Percentiles rank a stretch among this genome's conserved stretches.
Conservation (phyloP, 2,888 invertebrate species). For the Melanophora roralis region DNA sequence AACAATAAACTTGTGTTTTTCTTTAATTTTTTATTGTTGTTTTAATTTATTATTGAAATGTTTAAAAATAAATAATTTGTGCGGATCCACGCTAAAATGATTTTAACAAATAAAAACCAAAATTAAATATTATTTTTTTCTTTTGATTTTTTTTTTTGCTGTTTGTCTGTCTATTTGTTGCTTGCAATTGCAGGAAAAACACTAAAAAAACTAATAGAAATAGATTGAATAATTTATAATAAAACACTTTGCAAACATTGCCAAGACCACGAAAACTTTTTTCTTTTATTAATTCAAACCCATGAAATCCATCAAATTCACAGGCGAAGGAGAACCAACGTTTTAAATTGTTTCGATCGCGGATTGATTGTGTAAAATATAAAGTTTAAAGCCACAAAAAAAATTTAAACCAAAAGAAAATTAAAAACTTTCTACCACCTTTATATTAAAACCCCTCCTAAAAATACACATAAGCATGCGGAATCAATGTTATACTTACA, state of each 20-base stretch:
- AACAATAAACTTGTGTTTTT: neutral
- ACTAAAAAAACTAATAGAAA: slow-evolving; percentile 19
- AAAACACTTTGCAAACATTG: slow-evolving; percentile 1
- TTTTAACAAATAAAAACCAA: slow-evolving; percentile 64
- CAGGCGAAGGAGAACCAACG: no score
- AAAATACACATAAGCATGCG: no score
- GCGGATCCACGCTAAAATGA: slow-evolving; percentile 73
- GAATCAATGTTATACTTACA: no score
- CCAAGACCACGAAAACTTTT: slow-evolving; percentile 5
- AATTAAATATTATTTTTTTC: no score
- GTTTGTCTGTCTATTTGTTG: slow-evolving; percentile 9
- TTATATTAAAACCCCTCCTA: no score
- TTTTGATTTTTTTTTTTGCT: neutral
- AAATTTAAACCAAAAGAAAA: neutral
- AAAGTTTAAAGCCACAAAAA: no score
- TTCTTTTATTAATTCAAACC: no score
- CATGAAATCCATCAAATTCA: no score
- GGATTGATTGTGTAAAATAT: no score
- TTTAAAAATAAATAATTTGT: slow-evolving; percentile 67
- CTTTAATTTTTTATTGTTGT: neutral
- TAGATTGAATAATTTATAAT: neutral
- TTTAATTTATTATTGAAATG: slow-evolving; percentile 25
- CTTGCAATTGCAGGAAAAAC: neutral
- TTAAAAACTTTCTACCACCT: no score
- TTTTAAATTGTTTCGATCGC: no score